Conservation (phyloP, 2,113 vertebrate species). For the Cryptomyrus ogoouensis region DNA sequence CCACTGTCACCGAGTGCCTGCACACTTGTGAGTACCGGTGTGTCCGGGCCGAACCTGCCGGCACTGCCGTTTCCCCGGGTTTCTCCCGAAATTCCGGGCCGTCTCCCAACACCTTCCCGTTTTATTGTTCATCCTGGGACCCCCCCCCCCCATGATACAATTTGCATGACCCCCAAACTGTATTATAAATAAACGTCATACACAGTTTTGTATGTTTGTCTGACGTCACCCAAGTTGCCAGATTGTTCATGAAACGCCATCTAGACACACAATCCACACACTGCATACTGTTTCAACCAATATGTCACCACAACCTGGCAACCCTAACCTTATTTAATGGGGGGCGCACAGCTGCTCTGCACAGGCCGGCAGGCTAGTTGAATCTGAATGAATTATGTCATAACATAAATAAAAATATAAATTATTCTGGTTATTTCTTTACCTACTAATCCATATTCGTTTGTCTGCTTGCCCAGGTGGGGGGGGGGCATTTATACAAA, state of each 20-base stretch:
- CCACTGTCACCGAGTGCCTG: slow-evolving; percentile 97
- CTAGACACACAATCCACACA: background rate
- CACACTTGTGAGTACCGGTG: slow-evolving; percentile 82
- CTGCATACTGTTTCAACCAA: background rate
- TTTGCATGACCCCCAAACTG: background rate
- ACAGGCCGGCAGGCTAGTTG: background rate
- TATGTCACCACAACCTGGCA: background rate
- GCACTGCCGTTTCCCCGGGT: background rate
- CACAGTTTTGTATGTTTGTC: background rate
- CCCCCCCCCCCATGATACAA: background rate
- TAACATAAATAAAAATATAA: background rate
- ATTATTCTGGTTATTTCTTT: background rate
- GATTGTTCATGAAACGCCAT: background rate
- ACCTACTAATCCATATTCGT: background rate
- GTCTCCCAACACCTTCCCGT: background rate
- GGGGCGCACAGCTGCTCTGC: background rate
- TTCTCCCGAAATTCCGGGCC: background rate
- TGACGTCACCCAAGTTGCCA: background rate
- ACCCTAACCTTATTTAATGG: background rate
- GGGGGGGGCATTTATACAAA: background rate
- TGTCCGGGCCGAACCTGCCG: background rate
- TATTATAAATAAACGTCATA: background rate
- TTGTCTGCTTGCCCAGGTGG: background rate
- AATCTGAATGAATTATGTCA: background rate
- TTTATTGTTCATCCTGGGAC: background rate